These are phyloP conservation scores for Dendrolimus pini DNA, from an alignment of 2,888 invertebrate genomes.

Conservation along the genomic window DNA sequence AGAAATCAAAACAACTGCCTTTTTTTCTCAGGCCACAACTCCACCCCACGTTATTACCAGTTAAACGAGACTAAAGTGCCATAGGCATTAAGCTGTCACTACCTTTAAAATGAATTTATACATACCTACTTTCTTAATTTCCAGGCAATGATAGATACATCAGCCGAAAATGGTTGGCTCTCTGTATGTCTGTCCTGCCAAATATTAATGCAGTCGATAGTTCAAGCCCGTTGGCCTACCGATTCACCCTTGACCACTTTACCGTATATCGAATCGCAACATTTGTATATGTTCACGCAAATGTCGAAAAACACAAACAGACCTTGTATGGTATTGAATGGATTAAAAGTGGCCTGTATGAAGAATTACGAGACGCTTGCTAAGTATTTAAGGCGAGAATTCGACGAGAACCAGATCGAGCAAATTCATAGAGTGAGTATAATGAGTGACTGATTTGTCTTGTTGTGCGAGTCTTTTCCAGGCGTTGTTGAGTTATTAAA, in stretches of 20 bases:
- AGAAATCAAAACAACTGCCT: too few relatives aligned
- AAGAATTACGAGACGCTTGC: conserved; percentile 79
- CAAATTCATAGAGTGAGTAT: conserved; percentile 78
- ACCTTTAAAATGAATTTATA: too few relatives aligned
- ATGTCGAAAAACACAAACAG: conserved; percentile 54
- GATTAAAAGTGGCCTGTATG: conserved; percentile 69
- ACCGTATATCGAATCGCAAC: conserved; percentile 83
- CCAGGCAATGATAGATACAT: conserved; percentile 97
- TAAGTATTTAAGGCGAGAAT: conserved; percentile 77
- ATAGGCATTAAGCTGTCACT: too few relatives aligned
- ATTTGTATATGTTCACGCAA: conserved; percentile 76
- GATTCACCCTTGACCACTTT: conserved; percentile 85
- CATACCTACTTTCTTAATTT: conserved; percentile 15
- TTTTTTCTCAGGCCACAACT: too few relatives aligned
- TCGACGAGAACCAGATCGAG: conserved; percentile 82
- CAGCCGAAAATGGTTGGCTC: conserved; percentile 94
- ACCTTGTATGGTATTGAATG: conserved; percentile 71
- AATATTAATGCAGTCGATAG: conserved; percentile 89
- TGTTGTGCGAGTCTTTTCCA: too few relatives aligned
- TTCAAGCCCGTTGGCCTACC: conserved; percentile 93
- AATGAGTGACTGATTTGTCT: background rate
- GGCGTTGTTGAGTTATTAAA: too few relatives aligned
- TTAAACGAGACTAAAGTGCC: too few relatives aligned
- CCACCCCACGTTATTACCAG: too few relatives aligned
- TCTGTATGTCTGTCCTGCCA: conserved; percentile 86